phyloP scores from a whole-genome alignment of 2,797 vertebrate genomes.

The Clarias laeviceps region DNA sequence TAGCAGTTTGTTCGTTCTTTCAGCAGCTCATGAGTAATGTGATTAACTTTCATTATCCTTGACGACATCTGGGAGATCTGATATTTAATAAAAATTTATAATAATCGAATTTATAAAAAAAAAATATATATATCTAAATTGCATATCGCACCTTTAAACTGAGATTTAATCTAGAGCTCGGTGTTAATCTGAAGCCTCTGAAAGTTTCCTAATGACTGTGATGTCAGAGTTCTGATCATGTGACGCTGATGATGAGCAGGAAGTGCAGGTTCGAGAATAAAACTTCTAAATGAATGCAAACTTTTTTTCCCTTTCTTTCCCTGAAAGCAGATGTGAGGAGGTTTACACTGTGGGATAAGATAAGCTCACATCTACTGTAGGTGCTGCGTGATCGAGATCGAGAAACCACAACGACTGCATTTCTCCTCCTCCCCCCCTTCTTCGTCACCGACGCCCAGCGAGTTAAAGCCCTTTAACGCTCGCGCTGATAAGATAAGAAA shows the following conservation, averaged over 20 bases:
- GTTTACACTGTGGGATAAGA: background rate
- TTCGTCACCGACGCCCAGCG: background rate
- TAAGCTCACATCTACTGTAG: background rate
- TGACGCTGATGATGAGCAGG: background rate
- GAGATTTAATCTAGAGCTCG: background rate
- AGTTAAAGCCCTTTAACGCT: conserved; percentile 40
- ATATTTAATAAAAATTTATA: no score
- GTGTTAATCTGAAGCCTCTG: background rate
- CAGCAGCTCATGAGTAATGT: no score
- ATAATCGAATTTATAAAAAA: no score
- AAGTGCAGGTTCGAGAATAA: background rate
- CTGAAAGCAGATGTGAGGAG: background rate
- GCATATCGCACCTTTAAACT: no score
- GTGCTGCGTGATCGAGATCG: background rate
- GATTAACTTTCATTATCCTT: no score
- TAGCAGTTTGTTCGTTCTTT: no score
- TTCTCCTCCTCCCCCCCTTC: background rate
- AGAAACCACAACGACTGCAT: background rate
- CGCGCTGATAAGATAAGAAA: conserved; percentile 58
- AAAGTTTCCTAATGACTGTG: background rate
- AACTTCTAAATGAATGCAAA: background rate
- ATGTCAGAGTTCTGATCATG: background rate
- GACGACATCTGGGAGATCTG: no score
- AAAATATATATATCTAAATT: no score
- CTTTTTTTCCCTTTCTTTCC: background rate